Evolutionary conservation across 2,113 vertebrate species (phyloP), one percentile per base, ranked within the genome.

Genomic region (Propithecus coquereli): DNA sequence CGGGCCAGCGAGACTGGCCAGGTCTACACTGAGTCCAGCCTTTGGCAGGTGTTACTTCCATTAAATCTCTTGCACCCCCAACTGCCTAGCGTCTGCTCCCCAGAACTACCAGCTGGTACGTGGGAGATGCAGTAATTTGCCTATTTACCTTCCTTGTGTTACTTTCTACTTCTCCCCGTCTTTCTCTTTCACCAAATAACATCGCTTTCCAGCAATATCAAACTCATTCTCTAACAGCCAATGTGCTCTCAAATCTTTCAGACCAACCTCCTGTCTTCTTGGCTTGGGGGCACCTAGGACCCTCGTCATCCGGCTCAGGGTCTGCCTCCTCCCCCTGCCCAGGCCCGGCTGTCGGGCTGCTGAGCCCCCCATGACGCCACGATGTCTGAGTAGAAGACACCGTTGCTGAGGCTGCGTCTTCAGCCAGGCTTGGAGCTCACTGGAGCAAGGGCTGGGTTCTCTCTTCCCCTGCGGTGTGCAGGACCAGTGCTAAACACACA

Each of bases 91-190:
- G 32, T 25, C 79, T 40, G 45, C 14, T 30, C 80, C 14, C 14
- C 23, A 50, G 74, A 32, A 80, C 7, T 23, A 3, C 17, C 1
- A 7, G 3, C 2, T 0, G 16, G 32, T 43, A 20, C 0, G 1
- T 4, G 4, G 27, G 25, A 70, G 30, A 27, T 0, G 10, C 1
- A 20, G 74, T 30, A 37, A 30, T 11, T 5, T 14, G 17, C 45
- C 3, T 2, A 7, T 20, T 54, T 14, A 12, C 40, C 18, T 50
- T 45, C 84, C 16, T 2, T 10, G 2, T 17, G 20, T 6, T 50
- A 27, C 18, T 40, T 71, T 52, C 43, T 80, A 0, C 14, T 34
- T 43, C 30, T 50, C 30, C 6, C 1, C 45, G 43, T 2, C 34
- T 30, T 52, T 34, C 32, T 50, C n/a, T 40, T 34, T 73, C 8